Evolutionary conservation across 1,140 invertebrate species (phyloP).

Genomic region (Eufriesea mexicana): DNA sequence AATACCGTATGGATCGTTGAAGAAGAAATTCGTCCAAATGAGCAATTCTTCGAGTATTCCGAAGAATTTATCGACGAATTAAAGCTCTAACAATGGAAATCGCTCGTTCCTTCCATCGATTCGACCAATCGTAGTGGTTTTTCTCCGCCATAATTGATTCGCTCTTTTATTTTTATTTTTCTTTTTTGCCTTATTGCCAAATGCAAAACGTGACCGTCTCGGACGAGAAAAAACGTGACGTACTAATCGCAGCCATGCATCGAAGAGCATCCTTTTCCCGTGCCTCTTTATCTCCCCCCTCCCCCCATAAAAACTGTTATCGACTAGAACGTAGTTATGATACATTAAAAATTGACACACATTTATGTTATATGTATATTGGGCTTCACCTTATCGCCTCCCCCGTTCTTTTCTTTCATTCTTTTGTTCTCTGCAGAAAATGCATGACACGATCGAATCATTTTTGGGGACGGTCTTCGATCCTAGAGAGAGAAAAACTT

Average conservation of each 20-base stretch:
- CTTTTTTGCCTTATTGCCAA: neutral
- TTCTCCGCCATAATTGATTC: neutral
- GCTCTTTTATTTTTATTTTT: neutral
- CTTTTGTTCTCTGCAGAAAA: constrained; percentile 28
- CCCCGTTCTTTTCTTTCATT: neutral
- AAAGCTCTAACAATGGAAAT: neutral
- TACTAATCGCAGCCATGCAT: constrained; percentile 21
- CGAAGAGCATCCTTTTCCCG: constrained; percentile 29
- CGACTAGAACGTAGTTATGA: constrained; percentile 75
- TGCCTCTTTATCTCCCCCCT: constrained; percentile 27
- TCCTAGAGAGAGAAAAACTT: constrained; percentile 54
- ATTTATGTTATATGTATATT: constrained; percentile 73
- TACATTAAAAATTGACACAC: constrained; percentile 81
- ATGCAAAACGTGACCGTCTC: constrained; percentile 20
- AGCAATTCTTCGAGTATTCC: neutral
- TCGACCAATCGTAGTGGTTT: neutral
- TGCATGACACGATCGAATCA: constrained; percentile 18
- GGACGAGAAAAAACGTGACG: constrained; percentile 65
- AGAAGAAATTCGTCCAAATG: neutral
- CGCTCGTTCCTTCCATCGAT: neutral
- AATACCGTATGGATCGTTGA: neutral
- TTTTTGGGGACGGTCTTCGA: constrained; percentile 56
- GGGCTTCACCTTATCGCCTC: constrained; percentile 51
- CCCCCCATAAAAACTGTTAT: constrained; percentile 58
- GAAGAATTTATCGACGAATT: neutral